Conservation (phyloP, 1,140 invertebrate species). For the Habropoda laboriosa region DNA sequence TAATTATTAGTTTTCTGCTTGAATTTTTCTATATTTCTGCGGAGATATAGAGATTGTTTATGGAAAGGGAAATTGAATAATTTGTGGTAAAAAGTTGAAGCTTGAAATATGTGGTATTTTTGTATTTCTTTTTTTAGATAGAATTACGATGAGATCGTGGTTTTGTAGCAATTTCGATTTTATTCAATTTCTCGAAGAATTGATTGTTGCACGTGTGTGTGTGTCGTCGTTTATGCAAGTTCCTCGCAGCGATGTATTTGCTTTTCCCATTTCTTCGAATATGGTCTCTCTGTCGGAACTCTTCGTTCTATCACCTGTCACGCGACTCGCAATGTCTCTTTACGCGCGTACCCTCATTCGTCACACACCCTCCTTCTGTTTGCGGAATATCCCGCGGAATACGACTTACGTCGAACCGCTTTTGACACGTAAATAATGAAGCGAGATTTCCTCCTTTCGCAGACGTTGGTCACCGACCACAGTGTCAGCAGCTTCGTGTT, state of each 20-base stretch:
- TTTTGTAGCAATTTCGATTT: neutral
- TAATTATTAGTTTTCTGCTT: too few relatives aligned
- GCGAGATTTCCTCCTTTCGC: neutral
- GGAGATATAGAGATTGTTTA: too few relatives aligned
- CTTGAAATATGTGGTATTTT: too few relatives aligned
- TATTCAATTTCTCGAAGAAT: neutral
- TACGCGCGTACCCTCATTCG: conserved; percentile 6
- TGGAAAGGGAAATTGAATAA: too few relatives aligned
- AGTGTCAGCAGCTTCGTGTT: neutral
- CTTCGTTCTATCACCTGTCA: conserved; percentile 24
- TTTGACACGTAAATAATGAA: neutral
- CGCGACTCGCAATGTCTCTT: conserved; percentile 16
- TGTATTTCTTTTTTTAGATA: too few relatives aligned
- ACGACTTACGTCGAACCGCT: conserved; percentile 5
- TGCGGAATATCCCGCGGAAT: neutral
- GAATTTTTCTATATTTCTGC: too few relatives aligned
- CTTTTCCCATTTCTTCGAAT: neutral
- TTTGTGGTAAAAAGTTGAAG: too few relatives aligned
- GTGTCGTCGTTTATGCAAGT: too few relatives aligned
- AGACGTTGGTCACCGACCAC: neutral
- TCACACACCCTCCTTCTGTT: neutral
- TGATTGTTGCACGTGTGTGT: neutral
- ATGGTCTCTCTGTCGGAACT: neutral
- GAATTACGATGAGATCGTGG: too few relatives aligned
- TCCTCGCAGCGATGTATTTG: neutral